Base-by-base conservation (phyloP, 2,888 invertebrate genomes). In the Drosophila mercatorum region DNA sequence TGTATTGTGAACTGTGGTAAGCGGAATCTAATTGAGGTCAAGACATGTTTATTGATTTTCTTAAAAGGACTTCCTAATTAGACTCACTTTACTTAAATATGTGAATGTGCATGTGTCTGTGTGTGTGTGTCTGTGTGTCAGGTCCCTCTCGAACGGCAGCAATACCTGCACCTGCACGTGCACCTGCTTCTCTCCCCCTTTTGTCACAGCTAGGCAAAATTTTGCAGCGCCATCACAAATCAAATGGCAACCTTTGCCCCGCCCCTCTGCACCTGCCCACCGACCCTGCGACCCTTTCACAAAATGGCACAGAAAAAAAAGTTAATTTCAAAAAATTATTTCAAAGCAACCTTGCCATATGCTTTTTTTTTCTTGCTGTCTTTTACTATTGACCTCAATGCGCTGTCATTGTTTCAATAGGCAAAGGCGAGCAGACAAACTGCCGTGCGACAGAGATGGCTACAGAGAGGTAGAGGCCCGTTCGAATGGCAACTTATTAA, bases 11-110 rank as follows among this genome's bases (percentile, higher is more conserved):
- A 89, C 81, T 86, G 81, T 81, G 68, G 89, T 89, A 89, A 86
- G 88, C 86, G 88, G 66, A 88, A 88, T 88, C 90, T 87, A 90
- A 90, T 90, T 91, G 90, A 91, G 90, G 90, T 90, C 90, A 91
- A 90, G 90, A 90, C 91, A 89, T 90, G 85, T 87, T 83, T 91
- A 90, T 90, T 90, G 90, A 90, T 90, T 91, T 91, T 91, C 80
- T 82, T 83, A 88, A 87, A 87, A 87, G 90, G 87, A 87, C 87
- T 83, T 90, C 87, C 90, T 88, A 87, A 87, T 87, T 87, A 87
- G 87, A 86, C 85, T 86, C 83, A 87, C 88, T 87, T 89, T 81
- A 73, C 84, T 78, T 66, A 75, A 71, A 63, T 44, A 38, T 46
- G 22, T 72, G 59, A 49, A 40, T 17, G 41, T 58, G 43, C 46